Evolutionary conservation across 2,797 vertebrate species (phyloP).

Genomic region (Micrastur ruficollis): DNA sequence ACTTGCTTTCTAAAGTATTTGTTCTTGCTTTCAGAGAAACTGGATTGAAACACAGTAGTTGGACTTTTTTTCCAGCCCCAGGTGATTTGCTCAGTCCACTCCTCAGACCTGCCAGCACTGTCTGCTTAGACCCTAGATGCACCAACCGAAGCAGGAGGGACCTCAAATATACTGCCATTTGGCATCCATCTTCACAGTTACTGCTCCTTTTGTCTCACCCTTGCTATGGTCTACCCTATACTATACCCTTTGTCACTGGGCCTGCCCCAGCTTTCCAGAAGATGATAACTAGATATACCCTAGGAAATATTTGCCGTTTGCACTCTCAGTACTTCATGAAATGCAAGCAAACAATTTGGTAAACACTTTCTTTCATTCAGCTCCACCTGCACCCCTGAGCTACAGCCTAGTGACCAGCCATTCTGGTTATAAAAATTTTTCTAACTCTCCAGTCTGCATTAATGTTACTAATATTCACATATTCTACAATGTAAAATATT

Average conservation of each 20-base stretch:
- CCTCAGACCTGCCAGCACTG: neutral
- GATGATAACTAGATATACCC: neutral
- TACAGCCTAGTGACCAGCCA: neutral
- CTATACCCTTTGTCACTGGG: neutral
- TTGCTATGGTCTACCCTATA: neutral
- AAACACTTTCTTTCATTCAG: neutral
- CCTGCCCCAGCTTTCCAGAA: neutral
- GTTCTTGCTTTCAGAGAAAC: neutral
- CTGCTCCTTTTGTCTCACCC: neutral
- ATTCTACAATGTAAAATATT: conserved; percentile 62
- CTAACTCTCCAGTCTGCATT: conserved; percentile 4
- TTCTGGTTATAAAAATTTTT: neutral
- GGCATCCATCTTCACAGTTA: neutral
- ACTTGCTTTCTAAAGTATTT: neutral
- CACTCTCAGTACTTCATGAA: neutral
- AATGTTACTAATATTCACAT: conserved; percentile 28
- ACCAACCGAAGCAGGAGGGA: neutral
- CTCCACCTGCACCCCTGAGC: neutral
- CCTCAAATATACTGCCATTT: neutral
- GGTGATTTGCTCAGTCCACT: rapidly evolving
- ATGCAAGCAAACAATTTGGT: neutral
- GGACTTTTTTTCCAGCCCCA: neutral
- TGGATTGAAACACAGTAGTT: neutral
- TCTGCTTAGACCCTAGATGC: neutral
- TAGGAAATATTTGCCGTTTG: neutral